A percentile compares a stretch with the other conserved stretches of the same genome.
Conservation (phyloP, 2,113 vertebrate species). For the Ginglymostoma cirratum region DNA sequence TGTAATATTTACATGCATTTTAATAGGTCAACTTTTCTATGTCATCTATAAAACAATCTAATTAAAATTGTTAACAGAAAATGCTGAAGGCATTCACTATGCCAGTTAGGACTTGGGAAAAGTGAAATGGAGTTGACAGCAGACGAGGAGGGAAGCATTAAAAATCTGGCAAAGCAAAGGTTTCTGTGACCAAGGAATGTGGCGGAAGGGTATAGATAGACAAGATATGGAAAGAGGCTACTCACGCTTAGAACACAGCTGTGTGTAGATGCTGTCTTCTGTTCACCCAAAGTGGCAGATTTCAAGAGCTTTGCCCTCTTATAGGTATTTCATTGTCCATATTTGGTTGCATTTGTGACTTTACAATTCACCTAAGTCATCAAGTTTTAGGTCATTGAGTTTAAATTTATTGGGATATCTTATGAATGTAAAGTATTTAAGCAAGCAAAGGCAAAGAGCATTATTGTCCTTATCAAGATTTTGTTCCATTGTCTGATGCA, state of each 20-base stretch:
- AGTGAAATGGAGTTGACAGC: conserved; percentile 7
- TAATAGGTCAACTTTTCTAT: background rate
- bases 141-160: background rate
- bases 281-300: background rate
- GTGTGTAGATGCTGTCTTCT: background rate
- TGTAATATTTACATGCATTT: background rate
- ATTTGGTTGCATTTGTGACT: conserved; percentile 33
- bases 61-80: background rate
- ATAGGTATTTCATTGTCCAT: background rate
- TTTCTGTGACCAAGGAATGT: background rate
- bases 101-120: background rate
- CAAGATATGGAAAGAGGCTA: background rate
- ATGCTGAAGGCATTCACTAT: background rate
- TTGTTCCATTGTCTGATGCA: background rate
- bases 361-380: background rate
- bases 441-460: background rate
- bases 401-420: background rate
- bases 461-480: background rate
- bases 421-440: background rate
- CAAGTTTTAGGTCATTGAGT: conserved; percentile 4
- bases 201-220: background rate
- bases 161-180: background rate
- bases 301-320: background rate
- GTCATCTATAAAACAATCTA: background rate
- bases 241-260: background rate